Percentiles rank a stretch among this genome's conserved stretches.
Evolutionary conservation across 2,888 invertebrate species (phyloP).

Genomic region (Neelides folsomi): DNA sequence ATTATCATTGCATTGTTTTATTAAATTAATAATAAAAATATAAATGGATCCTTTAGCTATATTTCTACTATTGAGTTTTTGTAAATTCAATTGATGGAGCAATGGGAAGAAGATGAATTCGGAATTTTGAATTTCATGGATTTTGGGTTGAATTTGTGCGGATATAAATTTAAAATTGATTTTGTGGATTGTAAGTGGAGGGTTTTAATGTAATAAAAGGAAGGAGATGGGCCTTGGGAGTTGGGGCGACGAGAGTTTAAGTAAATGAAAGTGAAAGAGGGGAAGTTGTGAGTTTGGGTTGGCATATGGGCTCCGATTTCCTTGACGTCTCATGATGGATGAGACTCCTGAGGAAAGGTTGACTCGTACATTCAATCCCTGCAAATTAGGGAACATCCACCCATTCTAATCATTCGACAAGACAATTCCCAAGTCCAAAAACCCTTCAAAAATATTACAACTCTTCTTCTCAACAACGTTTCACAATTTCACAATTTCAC

Average conservation of each 20-base stretch:
- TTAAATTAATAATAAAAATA: too few species aligned
- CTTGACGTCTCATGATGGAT: conserved; percentile 33
- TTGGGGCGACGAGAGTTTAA: background rate
- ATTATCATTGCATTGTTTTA: too few species aligned
- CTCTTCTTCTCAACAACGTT: too few species aligned
- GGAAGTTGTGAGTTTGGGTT: conserved; percentile 7
- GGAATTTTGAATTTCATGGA: too few species aligned
- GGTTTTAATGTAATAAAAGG: background rate
- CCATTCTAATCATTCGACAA: conserved; percentile 33
- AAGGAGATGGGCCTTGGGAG: conserved; percentile 1
- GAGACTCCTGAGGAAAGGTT: conserved; percentile 31
- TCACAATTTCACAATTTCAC: too few species aligned
- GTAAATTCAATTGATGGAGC: too few species aligned
- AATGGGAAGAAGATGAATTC: too few species aligned
- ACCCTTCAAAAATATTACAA: too few species aligned
- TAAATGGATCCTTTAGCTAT: too few species aligned
- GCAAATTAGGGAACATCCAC: conserved; percentile 33
- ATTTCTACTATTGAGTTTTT: too few species aligned
- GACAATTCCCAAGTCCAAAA: conserved; percentile 18
- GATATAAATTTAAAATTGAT: background rate
- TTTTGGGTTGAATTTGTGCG: too few species aligned
- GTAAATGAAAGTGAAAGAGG: conserved; percentile 5
- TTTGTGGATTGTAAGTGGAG: background rate
- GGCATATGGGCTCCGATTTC: conserved; percentile 11
- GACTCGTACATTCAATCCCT: conserved; percentile 33